Base-by-base conservation (phyloP, 2,888 invertebrate genomes). In the Calliphora vomitoria region DNA sequence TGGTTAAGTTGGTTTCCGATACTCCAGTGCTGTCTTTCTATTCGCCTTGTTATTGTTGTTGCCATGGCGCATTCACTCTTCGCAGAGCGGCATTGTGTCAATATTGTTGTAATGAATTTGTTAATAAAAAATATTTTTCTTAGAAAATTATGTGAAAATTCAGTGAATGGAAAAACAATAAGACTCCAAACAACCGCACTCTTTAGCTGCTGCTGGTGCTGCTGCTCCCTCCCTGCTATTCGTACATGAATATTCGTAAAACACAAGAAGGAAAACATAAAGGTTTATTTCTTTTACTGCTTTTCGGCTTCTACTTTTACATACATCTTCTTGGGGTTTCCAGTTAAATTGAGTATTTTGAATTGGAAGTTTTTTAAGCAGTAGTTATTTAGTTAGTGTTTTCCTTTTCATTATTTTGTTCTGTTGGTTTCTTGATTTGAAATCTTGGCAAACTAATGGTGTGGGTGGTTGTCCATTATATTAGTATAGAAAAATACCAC, bases 21-120 rank as follows among this genome's bases (percentile, higher is more conserved):
- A 82, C 87, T 79, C 71, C 62, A 44, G 44, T 66, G 20, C 41
- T 58, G 35, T 41, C 50, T 55, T 47, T 58, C 64, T 3, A 58
- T 47, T 71, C 38, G n/a, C 35, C 53, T 25, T 64, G 44, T 38
- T 53, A 6, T 81, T 71, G 82, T 53, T 71, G 85, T 87, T 87
- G 78, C 82, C 74, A 85, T 85, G 85, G 72, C 72, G 50, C 15
- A 53, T 58, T 71, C 53, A 47, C 35, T 71, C 18, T 50, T 60
- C 66, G 25, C 20, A n/a, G 41, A 62, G 35, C 69, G 38, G 20
- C 38, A 85, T 82, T 87, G 85, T 87, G 85, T 87, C 87, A 87
- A 87, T 87, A 87, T 87, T 87, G 87, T 87, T 87, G 85, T 87
- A 87, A 87, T 87, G 87, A 87, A 87, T 87, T 87, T 87, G 82